Evolutionary conservation across 2,113 vertebrate species (phyloP).

Genomic region (Lagopus muta): DNA sequence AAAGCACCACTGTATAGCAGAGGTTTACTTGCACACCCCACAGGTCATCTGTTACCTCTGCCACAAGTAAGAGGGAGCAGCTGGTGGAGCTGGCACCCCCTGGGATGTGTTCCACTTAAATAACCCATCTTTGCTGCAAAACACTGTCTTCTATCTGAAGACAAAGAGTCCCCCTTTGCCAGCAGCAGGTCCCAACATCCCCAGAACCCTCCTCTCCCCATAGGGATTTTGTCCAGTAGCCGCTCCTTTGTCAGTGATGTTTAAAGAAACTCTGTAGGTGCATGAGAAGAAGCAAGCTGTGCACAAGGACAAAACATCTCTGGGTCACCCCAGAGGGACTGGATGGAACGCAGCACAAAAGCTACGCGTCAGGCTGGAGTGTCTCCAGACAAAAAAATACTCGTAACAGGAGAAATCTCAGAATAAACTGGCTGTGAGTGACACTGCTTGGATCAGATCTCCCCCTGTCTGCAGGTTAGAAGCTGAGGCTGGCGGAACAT

Average conservation of each 20-base stretch:
- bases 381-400: background rate
- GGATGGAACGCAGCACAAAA: background rate
- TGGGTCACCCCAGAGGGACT: fast-evolving
- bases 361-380: background rate
- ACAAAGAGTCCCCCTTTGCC: background rate
- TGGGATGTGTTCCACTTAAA: background rate
- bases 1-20: background rate
- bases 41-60: background rate
- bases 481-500: background rate
- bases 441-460: background rate
- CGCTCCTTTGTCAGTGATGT: background rate
- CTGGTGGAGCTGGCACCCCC: background rate
- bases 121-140: background rate
- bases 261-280: background rate
- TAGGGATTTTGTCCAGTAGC: background rate
- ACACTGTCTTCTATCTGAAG: background rate
- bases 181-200: fast-evolving
- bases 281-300: background rate
- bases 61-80: background rate
- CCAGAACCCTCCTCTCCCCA: background rate
- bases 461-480: background rate
- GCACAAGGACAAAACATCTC: background rate
- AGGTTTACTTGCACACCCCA: background rate
- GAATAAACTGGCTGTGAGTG: background rate
- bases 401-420: background rate